A percentile compares a stretch with the other conserved stretches of the same genome.
Evolutionary conservation across 2,797 vertebrate genomes (phyloP).

Genomic region (Hypotaenidia philippensis): DNA sequence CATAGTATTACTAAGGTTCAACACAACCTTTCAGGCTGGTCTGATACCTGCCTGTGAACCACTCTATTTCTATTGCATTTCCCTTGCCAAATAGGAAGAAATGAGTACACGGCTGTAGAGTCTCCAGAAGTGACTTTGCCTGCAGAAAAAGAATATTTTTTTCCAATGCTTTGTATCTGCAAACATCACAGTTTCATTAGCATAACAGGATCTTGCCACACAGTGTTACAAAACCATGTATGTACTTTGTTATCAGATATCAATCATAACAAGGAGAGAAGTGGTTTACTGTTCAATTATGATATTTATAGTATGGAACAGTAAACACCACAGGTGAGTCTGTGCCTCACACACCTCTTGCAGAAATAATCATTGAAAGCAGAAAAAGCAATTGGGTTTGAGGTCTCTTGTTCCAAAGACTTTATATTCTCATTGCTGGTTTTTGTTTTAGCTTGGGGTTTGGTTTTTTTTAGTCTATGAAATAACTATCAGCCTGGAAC

Average conservation of each 20-base stretch:
- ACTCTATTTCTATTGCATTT: not conserved
- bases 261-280: not conserved
- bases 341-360: rapidly evolving
- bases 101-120: not conserved
- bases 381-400: not conserved
- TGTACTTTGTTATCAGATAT: not conserved
- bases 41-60: not conserved
- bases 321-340: not conserved
- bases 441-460: not conserved
- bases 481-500: not conserved
- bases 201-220: not conserved
- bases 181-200: not conserved
- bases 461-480: not conserved
- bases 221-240: not conserved
- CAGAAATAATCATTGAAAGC: not conserved
- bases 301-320: not conserved
- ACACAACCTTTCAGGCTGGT: not conserved
- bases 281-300: not conserved
- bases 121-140: not conserved
- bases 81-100: not conserved
- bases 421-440: not conserved
- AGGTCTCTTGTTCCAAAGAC: not conserved
- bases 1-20: not conserved
- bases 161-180: not conserved
- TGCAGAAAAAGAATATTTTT: not conserved